phyloP scores from a whole-genome alignment of 2,797 vertebrate species.

The Melanogrammus aeglefinus region DNA sequence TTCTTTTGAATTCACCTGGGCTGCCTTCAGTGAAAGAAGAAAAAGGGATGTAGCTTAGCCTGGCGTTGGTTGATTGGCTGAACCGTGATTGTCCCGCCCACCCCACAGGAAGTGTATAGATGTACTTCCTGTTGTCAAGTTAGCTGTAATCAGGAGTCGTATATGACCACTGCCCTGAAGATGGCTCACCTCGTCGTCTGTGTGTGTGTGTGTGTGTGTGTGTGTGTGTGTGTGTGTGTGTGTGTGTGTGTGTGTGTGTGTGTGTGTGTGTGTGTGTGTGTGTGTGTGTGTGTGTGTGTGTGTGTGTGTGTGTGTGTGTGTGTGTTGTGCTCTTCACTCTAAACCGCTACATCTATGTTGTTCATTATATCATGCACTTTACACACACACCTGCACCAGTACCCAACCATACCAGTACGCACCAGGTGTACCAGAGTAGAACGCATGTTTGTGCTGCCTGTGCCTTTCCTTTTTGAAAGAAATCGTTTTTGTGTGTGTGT shows the following conservation, averaged over 20 bases:
- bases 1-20: not conserved
- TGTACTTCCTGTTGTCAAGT: no score
- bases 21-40: not conserved
- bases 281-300: not conserved
- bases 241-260: no score
- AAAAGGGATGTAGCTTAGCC: not conserved
- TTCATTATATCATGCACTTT: not conserved
- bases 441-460: not conserved
- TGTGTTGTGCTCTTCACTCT: no score
- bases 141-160: not conserved
- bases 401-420: not conserved
- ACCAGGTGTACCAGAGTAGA: not conserved
- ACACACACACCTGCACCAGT: not conserved
- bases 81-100: no score
- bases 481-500: not conserved
- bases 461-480: not conserved
- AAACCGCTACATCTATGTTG: not conserved
- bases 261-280: no score
- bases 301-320: not conserved
- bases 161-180: not conserved
- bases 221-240: no score
- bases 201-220: no score
- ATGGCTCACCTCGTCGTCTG: not conserved
- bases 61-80: not conserved
- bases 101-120: no score